phyloP scores from a whole-genome alignment of 2,888 invertebrate genomes.

The Hirtodrosophila histrioides region DNA sequence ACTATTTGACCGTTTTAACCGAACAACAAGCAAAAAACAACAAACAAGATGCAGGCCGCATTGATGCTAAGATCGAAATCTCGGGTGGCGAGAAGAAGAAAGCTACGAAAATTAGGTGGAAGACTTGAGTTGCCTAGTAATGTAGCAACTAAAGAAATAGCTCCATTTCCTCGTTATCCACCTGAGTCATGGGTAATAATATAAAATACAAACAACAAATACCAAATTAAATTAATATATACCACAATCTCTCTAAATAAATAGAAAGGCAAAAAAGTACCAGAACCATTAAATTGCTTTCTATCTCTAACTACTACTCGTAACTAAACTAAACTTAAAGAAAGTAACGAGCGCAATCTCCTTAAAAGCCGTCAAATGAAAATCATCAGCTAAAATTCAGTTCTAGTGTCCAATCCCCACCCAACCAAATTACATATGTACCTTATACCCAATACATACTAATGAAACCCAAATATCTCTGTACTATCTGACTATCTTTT shows the following conservation, averaged over 20 bases:
- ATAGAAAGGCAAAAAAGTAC: constrained; percentile 51
- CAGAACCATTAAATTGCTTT: constrained; percentile 40
- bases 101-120: constrained; percentile 90
- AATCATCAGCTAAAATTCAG: constrained; percentile 66
- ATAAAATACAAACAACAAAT: constrained; percentile 66
- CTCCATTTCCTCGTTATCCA: constrained; percentile 94
- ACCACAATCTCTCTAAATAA: constrained; percentile 60
- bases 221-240: constrained; percentile 64
- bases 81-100: constrained; percentile 92
- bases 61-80: constrained; percentile 96
- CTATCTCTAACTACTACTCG: constrained; percentile 17
- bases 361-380: constrained; percentile 67
- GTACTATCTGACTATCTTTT: constrained; percentile 19
- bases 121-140: constrained; percentile 93
- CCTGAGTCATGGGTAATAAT: constrained; percentile 90
- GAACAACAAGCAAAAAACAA: constrained; percentile 62
- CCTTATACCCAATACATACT: constrained; percentile 23
- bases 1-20: constrained; percentile 35
- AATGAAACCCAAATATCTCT: constrained; percentile 21
- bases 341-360: constrained; percentile 64
- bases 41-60: constrained; percentile 92
- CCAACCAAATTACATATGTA: constrained; percentile 30
- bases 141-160: constrained; percentile 93
- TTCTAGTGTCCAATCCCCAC: constrained; percentile 47
- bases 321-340: constrained; percentile 22